A percentile compares a stretch with the other conserved stretches of the same genome.
phyloP scores from a whole-genome alignment of 2,113 vertebrate species.

The Pelusios castaneus region DNA sequence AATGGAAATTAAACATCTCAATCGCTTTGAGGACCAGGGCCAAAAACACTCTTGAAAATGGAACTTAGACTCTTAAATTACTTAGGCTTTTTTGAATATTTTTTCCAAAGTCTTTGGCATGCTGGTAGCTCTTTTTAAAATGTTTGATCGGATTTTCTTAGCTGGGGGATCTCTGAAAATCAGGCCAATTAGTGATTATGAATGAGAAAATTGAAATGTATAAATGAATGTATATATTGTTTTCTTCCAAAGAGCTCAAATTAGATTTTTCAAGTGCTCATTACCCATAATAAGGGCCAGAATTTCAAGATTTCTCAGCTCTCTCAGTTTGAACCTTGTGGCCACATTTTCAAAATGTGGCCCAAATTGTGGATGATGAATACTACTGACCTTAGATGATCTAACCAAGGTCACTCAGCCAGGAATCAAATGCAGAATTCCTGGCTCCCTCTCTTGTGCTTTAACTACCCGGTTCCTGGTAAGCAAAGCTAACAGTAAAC shows the following conservation, averaged over 20 bases:
- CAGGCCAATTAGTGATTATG: neutral
- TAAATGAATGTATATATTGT: neutral
- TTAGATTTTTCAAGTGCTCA: constrained; percentile 4
- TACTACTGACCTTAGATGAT: constrained; percentile 1
- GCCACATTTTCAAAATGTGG: constrained; percentile 10
- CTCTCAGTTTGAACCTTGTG: neutral
- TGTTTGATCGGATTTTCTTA: neutral
- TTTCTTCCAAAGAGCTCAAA: neutral
- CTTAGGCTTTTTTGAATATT: neutral
- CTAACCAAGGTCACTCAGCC: neutral
- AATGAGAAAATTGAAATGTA: neutral
- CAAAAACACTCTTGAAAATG: neutral
- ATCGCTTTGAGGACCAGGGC: neutral
- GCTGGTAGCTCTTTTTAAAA: neutral
- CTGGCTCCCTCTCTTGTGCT: neutral
- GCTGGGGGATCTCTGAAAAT: neutral
- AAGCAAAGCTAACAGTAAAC: neutral
- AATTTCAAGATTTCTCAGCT: constrained; percentile 15
- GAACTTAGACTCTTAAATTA: neutral
- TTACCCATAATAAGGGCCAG: neutral
- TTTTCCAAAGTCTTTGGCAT: neutral
- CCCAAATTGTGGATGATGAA: neutral
- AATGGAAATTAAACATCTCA: neutral
- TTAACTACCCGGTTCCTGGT: neutral
- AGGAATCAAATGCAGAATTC: neutral